These are phyloP conservation scores for Macrosteles quadrilineatus DNA, from an alignment of 1,140 invertebrate species.

Conservation along the genomic window DNA sequence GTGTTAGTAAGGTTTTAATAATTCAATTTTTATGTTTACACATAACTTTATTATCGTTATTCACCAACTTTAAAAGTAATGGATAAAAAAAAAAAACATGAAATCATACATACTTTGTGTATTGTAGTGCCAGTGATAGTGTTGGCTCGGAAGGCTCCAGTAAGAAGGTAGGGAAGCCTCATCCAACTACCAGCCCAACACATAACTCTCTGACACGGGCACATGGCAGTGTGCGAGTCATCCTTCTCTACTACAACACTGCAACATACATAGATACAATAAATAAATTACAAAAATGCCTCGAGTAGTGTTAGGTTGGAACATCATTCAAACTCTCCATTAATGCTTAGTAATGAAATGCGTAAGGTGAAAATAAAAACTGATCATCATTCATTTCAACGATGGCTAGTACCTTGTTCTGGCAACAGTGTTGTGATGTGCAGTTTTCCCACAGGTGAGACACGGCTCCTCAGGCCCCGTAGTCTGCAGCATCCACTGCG, in stretches of 20 bases:
- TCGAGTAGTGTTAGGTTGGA: too few species aligned
- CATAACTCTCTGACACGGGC: conserved; percentile 67
- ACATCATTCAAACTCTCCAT: too few species aligned
- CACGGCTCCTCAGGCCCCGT: neutral
- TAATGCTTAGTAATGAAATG: too few species aligned
- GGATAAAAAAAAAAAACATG: too few species aligned
- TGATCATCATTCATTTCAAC: neutral
- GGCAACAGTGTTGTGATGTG: neutral
- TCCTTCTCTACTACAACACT: conserved; percentile 6
- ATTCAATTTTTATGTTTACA: too few species aligned
- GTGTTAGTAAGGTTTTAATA: too few species aligned
- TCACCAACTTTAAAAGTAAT: too few species aligned
- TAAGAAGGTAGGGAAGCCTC: conserved; percentile 64
- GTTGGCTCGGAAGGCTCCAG: conserved; percentile 55
- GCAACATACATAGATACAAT: neutral
- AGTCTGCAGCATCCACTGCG: neutral
- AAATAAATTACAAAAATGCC: too few species aligned
- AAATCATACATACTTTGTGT: conserved; percentile 50
- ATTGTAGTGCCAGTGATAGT: conserved; percentile 51
- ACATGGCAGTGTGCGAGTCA: conserved; percentile 42
- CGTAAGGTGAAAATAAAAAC: neutral
- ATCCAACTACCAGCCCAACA: conserved; percentile 67
- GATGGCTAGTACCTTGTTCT: neutral
- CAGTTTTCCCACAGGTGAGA: neutral
- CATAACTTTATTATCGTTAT: too few species aligned